A percentile compares a stretch with the other conserved stretches of the same genome.
These are phyloP conservation scores for Catocala fraxini DNA, from an alignment of 2,888 invertebrate species.

Conservation along the genomic window DNA sequence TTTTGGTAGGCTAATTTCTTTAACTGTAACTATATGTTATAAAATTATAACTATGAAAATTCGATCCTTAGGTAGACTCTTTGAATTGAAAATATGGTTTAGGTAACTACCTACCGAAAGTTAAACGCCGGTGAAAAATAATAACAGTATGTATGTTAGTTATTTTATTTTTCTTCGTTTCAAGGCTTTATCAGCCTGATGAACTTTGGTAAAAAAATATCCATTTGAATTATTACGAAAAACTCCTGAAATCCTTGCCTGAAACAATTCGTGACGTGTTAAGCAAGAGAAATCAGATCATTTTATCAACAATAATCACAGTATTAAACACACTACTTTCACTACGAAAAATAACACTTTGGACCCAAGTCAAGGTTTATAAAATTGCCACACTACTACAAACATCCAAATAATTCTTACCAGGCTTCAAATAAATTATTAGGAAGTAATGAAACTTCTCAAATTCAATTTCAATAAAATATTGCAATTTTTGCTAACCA, in stretches of 20 bases:
- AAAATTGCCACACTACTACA: neutral
- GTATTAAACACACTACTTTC: constrained; percentile 41
- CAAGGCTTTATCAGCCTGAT: constrained; percentile 30
- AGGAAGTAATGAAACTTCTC: neutral
- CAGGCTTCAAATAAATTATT: neutral
- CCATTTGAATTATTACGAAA: constrained; percentile 31
- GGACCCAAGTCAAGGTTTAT: neutral
- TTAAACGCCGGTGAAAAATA: constrained; percentile 41
- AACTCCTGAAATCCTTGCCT: constrained; percentile 43
- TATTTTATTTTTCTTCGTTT: constrained; percentile 7
- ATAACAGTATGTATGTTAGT: constrained; percentile 27
- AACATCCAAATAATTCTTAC: constrained; percentile 4
- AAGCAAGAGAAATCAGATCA: constrained; percentile 72
- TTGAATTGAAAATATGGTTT: constrained; percentile 13
- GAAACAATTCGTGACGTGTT: constrained; percentile 64
- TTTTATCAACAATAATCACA: constrained; percentile 37
- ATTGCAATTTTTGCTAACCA: constrained; percentile 13
- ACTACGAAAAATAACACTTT: constrained; percentile 26
- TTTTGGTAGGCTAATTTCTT: no score
- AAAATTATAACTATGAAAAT: no score
- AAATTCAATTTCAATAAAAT: constrained; percentile 10
- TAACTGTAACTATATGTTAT: no score
- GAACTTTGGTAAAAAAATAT: constrained; percentile 17
- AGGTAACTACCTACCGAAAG: constrained; percentile 16
- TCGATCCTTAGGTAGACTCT: no score